These are phyloP conservation scores for Macrobrachium rosenbergii DNA, from an alignment of 1,140 invertebrate species.

Conservation along the genomic window DNA sequence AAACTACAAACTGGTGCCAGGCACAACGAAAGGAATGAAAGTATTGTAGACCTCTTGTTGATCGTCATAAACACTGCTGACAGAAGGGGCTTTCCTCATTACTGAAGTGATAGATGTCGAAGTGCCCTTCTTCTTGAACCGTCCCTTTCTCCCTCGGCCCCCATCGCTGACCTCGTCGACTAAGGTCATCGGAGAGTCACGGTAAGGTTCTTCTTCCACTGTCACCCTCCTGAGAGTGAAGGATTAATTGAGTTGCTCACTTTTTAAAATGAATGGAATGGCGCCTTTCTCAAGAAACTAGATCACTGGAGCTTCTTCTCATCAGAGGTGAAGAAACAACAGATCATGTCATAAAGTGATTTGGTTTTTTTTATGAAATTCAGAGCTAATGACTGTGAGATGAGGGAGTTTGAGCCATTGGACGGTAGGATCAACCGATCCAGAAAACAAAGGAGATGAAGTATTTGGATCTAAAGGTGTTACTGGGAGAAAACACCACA, in stretches of 20 bases:
- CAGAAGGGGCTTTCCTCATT: constrained; percentile 53
- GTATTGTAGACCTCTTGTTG: constrained; percentile 50
- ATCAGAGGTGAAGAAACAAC: no score
- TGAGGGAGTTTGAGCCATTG: no score
- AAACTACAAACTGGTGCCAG: no score
- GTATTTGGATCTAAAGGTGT: no score
- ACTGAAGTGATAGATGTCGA: constrained; percentile 62
- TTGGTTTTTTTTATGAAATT: no score
- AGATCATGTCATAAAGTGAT: no score
- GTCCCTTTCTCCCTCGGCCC: constrained; percentile 62
- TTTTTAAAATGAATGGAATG: background rate
- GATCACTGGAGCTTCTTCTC: no score
- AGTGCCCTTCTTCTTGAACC: constrained; percentile 66
- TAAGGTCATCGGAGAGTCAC: constrained; percentile 58
- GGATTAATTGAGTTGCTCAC: background rate
- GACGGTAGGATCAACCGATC: no score
- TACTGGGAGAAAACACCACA: no score
- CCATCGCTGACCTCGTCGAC: constrained; percentile 75
- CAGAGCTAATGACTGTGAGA: no score
- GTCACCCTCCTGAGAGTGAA: constrained; percentile 49
- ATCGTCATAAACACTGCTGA: constrained; percentile 64
- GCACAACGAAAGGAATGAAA: background rate
- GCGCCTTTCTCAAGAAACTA: no score
- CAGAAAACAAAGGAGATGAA: no score
- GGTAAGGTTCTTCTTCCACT: constrained; percentile 54